A percentile compares a stretch with the other conserved stretches of the same genome.
These are phyloP conservation scores for Solenodon paradoxus DNA, from an alignment of 2,113 vertebrate species.

Conservation along the genomic window DNA sequence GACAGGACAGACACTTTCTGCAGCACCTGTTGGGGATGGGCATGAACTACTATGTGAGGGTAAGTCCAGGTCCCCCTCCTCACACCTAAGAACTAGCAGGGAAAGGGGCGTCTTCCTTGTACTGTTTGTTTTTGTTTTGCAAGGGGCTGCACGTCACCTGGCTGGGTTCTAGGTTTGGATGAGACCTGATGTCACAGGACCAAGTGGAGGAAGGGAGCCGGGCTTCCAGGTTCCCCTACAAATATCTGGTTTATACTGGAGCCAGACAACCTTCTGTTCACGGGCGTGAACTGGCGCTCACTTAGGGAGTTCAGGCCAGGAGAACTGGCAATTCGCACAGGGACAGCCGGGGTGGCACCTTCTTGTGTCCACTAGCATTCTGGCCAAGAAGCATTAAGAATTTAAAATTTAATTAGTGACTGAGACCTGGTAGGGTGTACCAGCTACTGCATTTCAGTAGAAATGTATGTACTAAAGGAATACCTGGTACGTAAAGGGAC, in stretches of 20 bases:
- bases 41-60: slow-evolving; percentile 81
- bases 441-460: background rate
- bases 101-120: background rate
- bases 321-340: background rate
- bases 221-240: background rate
- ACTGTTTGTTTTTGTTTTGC: background rate
- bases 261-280: background rate
- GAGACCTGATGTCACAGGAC: background rate
- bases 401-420: background rate
- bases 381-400: background rate
- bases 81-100: background rate
- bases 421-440: background rate
- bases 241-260: background rate
- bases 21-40: slow-evolving; percentile 73
- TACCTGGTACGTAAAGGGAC: background rate
- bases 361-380: background rate
- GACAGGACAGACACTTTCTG: slow-evolving; percentile 52
- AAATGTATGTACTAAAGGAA: background rate
- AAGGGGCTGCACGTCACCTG: background rate
- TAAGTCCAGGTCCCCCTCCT: slow-evolving; percentile 76
- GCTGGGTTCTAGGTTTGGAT: background rate
- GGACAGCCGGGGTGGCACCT: background rate
- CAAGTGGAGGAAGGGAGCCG: background rate
- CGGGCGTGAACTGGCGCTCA: background rate
- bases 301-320: background rate